Evolutionary conservation across 2,888 invertebrate genomes (phyloP), one percentile per base, ranked within the genome.

Genomic region (Bugula neritina): DNA sequence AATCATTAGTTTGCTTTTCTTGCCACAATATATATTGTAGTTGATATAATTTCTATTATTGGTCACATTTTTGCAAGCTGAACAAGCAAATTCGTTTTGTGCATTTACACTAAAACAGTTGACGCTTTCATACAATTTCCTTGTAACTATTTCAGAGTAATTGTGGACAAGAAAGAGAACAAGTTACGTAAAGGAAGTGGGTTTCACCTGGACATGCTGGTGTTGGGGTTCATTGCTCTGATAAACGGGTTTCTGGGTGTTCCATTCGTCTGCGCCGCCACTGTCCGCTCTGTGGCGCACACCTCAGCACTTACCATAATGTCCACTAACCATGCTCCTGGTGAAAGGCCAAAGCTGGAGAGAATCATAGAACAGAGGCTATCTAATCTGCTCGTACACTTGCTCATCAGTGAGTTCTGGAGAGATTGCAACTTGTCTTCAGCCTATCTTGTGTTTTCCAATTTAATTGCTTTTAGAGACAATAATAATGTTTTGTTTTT

Each of bases 121-220:
- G n/a, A n/a, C n/a, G n/a, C n/a, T n/a, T n/a, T n/a, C n/a, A n/a
- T n/a, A n/a, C n/a, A n/a, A n/a, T n/a, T n/a, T n/a, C n/a, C n/a
- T n/a, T n/a, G n/a, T n/a, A n/a, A n/a, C 29, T 63, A 17, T 63
- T 63, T n/a, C n/a, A 63, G 63, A 5, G 98, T 99, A 35, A 99
- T 99, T 82, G 92, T 99, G 35, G 99, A 99, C 84, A 89, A 98
- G 58, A 97, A 96, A 84, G 99, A 99, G 85, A 94, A 98, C 83
- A 97, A 98, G 85, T 86, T 99, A 69, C 85, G 90, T 88, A 96
- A 96, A 88, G 95, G 96, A 35, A 93, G 94, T 82, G 97, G 97
- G 34, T 96, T 96, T 83, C 97, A 98, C 83, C 86, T 98, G 82
- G 97, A 98, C 84, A 87, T 98, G 35, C 93, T 97, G 80, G 87